A percentile compares a stretch with the other conserved stretches of the same genome.
These are phyloP conservation scores for Onychomys arenicola DNA, from an alignment of 2,797 vertebrate genomes.

Conservation along the genomic window DNA sequence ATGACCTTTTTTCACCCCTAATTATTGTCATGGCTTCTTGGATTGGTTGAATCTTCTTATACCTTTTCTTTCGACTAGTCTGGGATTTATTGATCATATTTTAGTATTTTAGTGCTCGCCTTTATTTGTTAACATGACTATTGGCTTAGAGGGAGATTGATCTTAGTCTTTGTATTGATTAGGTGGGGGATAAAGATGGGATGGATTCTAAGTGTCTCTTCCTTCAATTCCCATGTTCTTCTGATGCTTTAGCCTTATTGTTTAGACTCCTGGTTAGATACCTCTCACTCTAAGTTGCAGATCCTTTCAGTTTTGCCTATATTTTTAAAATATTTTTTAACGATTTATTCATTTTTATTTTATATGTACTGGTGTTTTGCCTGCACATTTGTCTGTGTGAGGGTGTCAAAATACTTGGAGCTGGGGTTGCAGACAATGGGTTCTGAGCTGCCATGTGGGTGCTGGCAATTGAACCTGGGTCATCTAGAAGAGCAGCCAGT, in stretches of 20 bases:
- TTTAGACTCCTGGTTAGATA: background rate
- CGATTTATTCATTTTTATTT: too few relatives aligned
- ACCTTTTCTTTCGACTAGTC: background rate
- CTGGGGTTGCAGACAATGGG: too few relatives aligned
- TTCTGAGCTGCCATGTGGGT: too few relatives aligned
- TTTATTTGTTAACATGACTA: slow-evolving; percentile 63
- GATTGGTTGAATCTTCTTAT: slow-evolving; percentile 18
- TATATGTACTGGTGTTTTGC: too few relatives aligned
- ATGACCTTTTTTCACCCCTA: background rate
- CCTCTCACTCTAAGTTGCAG: background rate
- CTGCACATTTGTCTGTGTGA: too few relatives aligned
- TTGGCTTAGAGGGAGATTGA: slow-evolving; percentile 52
- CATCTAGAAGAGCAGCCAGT: too few relatives aligned
- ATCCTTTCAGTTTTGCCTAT: background rate
- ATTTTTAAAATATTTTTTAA: too few relatives aligned
- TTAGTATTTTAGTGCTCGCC: slow-evolving; percentile 46
- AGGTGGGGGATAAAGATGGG: slow-evolving; percentile 32
- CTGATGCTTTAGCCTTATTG: background rate
- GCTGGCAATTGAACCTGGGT: too few relatives aligned
- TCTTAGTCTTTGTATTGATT: slow-evolving; percentile 49
- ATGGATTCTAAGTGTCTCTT: background rate
- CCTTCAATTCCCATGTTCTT: background rate
- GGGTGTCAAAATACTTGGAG: too few relatives aligned
- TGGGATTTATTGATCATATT: slow-evolving; percentile 55
- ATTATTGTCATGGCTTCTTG: slow-evolving; percentile 52